Conservation (phyloP, 2,888 invertebrate genomes). For the Iphiclides podalirius region DNA sequence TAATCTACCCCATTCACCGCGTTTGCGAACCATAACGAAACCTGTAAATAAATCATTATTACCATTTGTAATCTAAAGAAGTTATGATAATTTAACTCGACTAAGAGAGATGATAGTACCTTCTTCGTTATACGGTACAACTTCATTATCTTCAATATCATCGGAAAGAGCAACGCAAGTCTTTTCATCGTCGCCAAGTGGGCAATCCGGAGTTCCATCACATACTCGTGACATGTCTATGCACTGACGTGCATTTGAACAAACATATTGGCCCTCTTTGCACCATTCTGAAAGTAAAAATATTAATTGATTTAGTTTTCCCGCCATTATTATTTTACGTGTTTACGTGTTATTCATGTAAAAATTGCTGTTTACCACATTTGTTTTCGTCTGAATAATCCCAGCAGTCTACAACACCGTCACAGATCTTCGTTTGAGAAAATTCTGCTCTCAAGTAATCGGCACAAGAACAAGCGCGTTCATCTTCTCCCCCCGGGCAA, state of each 20-base stretch:
- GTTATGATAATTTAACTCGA: not conserved
- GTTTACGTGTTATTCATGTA: no score
- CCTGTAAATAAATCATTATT: conserved; percentile 57
- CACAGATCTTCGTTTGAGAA: conserved; percentile 86
- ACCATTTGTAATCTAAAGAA: not conserved
- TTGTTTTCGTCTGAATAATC: conserved; percentile 88
- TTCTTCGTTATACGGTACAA: conserved; percentile 82
- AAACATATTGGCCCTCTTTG: conserved; percentile 84
- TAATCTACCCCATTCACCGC: conserved; percentile 88
- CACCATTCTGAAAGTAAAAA: conserved; percentile 84
- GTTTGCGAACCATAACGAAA: conserved; percentile 86
- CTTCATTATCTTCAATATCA: conserved; percentile 75
- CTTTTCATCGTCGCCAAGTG: conserved; percentile 87
- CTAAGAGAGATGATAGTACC: conserved; percentile 59
- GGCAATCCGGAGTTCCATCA: conserved; percentile 86
- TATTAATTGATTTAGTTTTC: no score
- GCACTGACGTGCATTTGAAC: conserved; percentile 85
- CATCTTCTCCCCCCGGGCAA: conserved; percentile 85
- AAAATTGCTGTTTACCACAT: conserved; percentile 80
- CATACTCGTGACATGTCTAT: conserved; percentile 83
- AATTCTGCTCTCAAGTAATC: conserved; percentile 86
- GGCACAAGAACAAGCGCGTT: conserved; percentile 86
- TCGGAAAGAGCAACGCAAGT: conserved; percentile 85
- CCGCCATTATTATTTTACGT: no score
- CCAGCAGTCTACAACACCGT: conserved; percentile 89